Evolutionary conservation across 1,140 invertebrate species (phyloP), one percentile per base, ranked within the genome.

Genomic region (Brachionus rubens): DNA sequence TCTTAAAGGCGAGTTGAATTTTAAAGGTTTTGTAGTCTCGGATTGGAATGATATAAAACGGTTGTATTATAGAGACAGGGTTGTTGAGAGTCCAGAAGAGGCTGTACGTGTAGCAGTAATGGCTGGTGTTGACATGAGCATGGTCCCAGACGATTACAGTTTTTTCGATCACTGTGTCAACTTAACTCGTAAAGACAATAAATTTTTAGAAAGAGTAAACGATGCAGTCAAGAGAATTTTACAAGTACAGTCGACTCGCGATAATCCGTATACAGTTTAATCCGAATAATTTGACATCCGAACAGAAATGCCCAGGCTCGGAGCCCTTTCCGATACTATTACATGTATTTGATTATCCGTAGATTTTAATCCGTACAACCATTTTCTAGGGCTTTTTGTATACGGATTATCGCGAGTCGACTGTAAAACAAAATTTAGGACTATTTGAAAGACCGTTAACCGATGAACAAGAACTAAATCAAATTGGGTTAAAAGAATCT

Each of bases 71-170:
- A 12, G 40, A 24, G 40, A 67, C 26, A 43, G 46, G 14, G 6
- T 46, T 10, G 62, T 41, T 12, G 62, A 67, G n/a, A 67, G 10
- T 46, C 40, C 40, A 26, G 40, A 67, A 67, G 62, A 67, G 16
- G 62, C 62, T 26, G 62, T 67, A 12, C 16, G 62, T 14, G 24
- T 46, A 12, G 62, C 62, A 46, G 40, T 67, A 0, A 67, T 67
- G 62, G 62, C 62, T 5, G 62, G 62, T 28, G 6, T 67, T 21
- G 62, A 67, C 21, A 67, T 67, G 62, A 46, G 40, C 19, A 67
- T 67, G 62, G 62, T 67, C 26, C 62, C 62, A 14, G 43, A 14
- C 26, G 41, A 67, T 46, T 67, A 0, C 14, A 46, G 40, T 14
- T 67, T 67, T 12, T 14, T 0, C 46, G 28, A 62, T 41, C 16